phyloP scores from a whole-genome alignment of 2,113 vertebrate species.

The Acrocephalus arundinaceus region DNA sequence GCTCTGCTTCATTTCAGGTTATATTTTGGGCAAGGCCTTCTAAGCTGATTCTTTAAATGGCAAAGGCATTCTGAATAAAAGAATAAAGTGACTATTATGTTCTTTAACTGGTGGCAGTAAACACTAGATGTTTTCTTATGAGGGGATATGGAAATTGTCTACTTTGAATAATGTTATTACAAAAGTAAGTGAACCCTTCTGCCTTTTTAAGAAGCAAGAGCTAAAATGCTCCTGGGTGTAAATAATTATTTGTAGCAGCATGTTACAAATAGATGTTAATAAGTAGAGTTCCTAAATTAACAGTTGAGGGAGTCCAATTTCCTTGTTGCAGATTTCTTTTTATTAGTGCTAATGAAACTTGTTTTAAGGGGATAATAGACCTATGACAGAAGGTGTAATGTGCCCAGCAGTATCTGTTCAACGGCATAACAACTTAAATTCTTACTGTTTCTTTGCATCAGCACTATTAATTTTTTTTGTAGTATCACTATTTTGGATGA shows the following conservation, averaged over 20 bases:
- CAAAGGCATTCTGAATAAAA: not conserved
- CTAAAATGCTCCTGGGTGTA: not conserved
- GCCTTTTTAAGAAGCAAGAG: not conserved
- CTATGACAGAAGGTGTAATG: not conserved
- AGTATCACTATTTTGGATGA: not conserved
- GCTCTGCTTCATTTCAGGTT: not conserved
- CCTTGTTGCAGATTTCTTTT: constrained; percentile 15
- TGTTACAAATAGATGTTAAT: constrained; percentile 48
- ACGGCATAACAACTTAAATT: not conserved
- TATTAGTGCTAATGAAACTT: constrained; percentile 29
- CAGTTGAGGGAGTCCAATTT: constrained; percentile 41
- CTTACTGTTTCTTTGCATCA: not conserved
- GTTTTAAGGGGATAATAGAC: not conserved
- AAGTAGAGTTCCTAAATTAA: constrained; percentile 32
- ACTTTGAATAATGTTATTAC: not conserved
- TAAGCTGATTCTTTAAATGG: not conserved
- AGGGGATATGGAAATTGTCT: not conserved
- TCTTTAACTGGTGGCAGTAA: not conserved
- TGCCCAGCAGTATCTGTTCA: not conserved
- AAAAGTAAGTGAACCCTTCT: not conserved
- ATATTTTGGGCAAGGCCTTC: not conserved
- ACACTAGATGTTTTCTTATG: not conserved
- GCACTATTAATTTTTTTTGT: not conserved
- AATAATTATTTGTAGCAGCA: constrained; percentile 46
- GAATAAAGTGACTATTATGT: not conserved